phyloP scores from a whole-genome alignment of 64 coral and sea anemone genomes.

The Anthopleura sola region DNA sequence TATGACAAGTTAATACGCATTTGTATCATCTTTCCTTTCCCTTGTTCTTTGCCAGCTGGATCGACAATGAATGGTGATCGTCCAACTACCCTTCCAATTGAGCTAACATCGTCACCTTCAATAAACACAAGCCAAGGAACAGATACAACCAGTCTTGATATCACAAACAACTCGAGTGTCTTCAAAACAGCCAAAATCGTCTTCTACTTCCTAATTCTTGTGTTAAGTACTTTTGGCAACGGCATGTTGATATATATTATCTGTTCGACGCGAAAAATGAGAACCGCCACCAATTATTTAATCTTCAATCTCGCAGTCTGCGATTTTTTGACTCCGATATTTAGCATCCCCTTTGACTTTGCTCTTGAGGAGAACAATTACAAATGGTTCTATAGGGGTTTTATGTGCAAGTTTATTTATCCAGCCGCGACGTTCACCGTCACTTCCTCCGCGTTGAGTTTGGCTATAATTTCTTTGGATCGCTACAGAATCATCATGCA shows the following conservation, averaged over 20 bases:
- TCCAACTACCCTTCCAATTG: neutral
- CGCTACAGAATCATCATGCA: slow-evolving; percentile 62
- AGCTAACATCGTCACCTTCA: neutral
- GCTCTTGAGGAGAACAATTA: slow-evolving; percentile 43
- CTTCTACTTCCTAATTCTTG: slow-evolving; percentile 32
- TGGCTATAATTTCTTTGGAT: slow-evolving; percentile 62
- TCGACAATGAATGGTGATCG: neutral
- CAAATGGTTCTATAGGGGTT: slow-evolving; percentile 27
- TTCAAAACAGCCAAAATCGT: slow-evolving; percentile 16
- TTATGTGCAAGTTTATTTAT: slow-evolving; percentile 38
- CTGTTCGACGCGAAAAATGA: slow-evolving; percentile 21
- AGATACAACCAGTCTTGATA: neutral
- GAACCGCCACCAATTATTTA: slow-evolving; percentile 39
- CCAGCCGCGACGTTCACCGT: slow-evolving; percentile 12
- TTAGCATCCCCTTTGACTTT: slow-evolving; percentile 58
- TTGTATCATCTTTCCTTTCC: neutral
- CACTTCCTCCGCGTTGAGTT: slow-evolving; percentile 26
- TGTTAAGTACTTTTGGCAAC: slow-evolving; percentile 34
- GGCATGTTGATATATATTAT: slow-evolving; percentile 32
- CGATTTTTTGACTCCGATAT: slow-evolving; percentile 35
- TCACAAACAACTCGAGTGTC: neutral
- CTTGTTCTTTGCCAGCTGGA: neutral
- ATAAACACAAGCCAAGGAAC: neutral
- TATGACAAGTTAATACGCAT: neutral
- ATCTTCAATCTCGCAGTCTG: slow-evolving; percentile 56